Evolutionary conservation across 1,140 invertebrate species (phyloP), one percentile per base, ranked within the genome.

Genomic region (Cylas formicarius): DNA sequence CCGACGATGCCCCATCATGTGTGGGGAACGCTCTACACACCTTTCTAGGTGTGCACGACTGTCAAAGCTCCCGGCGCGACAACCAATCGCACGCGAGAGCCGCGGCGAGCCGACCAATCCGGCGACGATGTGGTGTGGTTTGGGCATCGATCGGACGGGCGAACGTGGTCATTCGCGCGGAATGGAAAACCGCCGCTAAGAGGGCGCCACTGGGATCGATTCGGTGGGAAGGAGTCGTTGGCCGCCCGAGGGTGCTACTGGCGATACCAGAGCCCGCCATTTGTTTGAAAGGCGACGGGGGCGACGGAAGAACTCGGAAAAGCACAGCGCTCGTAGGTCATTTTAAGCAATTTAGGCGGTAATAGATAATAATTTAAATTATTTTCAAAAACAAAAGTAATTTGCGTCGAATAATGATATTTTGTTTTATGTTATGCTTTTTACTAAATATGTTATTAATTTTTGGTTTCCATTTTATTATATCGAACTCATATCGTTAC

Each of bases 121-220:
- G 19, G 17, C 14, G 17, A n/a, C 14, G 11, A 18, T 46, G 27
- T 46, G 57, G 55, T 36, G 52, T 52, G 32, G 47, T 39, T 44
- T 50, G 16, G 21, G 32, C 47, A 62, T 64, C 56, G 60, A 60
- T 64, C 52, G 32, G 31, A 31, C 27, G 20, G 24, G 34, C 35
- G 55, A 47, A 58, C 53, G 55, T 58, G 58, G 41, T 53, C 53
- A 61, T 59, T 62, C 55, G 62, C 43, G 58, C 59, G 61, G 50
- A 56, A 64, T 53, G 51, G 39, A 50, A 48, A 57, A 52, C 50
- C 35, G 36, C 57, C 62, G 61, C 40, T 51, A 48, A 60, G 62
- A 64, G 62, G 59, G 56, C 53, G 59, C 60, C 60, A 62, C 53
- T 16, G 40, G 41, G 40, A 38, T 21, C 32, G 24, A 26, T 38